Conservation (phyloP, 2,113 vertebrate species). For the Percina caprodes region DNA sequence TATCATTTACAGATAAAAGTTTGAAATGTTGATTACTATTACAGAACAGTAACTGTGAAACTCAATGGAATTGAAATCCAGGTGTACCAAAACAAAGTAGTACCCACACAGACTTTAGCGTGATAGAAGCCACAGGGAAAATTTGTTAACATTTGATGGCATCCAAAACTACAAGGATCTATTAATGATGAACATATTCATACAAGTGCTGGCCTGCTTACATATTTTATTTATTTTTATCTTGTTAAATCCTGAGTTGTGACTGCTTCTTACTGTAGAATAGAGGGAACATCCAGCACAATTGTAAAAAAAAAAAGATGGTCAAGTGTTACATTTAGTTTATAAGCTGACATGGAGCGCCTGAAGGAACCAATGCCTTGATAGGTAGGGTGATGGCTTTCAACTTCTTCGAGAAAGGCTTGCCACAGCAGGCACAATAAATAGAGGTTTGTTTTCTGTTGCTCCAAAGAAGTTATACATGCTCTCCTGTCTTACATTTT, state of each 20-base stretch:
- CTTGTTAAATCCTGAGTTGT: neutral
- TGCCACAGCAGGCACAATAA: neutral
- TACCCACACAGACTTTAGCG: neutral
- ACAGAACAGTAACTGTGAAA: neutral
- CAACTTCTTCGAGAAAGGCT: constrained; percentile 38
- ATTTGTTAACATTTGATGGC: neutral
- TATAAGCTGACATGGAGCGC: constrained; percentile 29
- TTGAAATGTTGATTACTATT: neutral
- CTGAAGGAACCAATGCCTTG: constrained; percentile 45
- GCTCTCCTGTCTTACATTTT: neutral
- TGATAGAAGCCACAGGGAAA: neutral
- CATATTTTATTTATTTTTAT: neutral
- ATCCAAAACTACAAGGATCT: neutral
- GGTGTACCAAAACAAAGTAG: neutral
- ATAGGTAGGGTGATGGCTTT: constrained; percentile 47
- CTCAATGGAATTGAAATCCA: neutral
- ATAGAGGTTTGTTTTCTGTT: neutral
- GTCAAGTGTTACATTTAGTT: constrained; percentile 50
- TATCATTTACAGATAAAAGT: neutral
- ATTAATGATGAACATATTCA: neutral
- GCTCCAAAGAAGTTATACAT: constrained; percentile 7
- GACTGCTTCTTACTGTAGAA: neutral
- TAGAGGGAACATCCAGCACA: constrained; percentile 17
- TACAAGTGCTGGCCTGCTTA: neutral
- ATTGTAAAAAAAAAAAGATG: constrained; percentile 21